phyloP scores from a whole-genome alignment of 2,888 invertebrate species.

The Patella depressa region DNA sequence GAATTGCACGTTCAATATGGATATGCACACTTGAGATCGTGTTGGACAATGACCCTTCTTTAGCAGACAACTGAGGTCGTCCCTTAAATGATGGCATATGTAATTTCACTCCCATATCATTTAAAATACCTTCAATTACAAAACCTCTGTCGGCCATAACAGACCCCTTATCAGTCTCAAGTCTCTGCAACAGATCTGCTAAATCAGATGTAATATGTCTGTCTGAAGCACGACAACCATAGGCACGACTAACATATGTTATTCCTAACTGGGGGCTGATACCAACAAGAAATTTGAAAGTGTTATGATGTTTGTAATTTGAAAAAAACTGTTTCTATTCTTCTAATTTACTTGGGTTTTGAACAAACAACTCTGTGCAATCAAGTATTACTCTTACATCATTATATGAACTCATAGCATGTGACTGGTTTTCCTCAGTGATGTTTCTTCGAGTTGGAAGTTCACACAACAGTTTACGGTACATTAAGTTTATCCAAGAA shows the following conservation, averaged over 20 bases:
- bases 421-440: conserved; percentile 16
- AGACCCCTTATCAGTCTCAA: conserved; percentile 20
- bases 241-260: conserved; percentile 30
- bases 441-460: conserved; percentile 17
- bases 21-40: conserved; percentile 25
- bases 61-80: conserved; percentile 19
- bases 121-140: conserved; percentile 17
- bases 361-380: conserved; percentile 27
- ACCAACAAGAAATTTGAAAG: conserved; percentile 32
- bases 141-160: conserved; percentile 35
- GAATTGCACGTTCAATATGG: conserved; percentile 30
- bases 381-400: conserved; percentile 27
- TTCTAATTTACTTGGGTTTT: conserved; percentile 24
- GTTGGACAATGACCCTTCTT: conserved; percentile 21
- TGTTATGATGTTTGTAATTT: conserved; percentile 31
- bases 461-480: conserved; percentile 20
- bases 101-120: conserved; percentile 27
- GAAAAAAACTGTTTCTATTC: conserved; percentile 26
- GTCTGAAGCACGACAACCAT: conserved; percentile 32
- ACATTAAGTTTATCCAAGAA: conserved; percentile 25
- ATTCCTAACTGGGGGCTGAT: conserved; percentile 31
- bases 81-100: conserved; percentile 33
- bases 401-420: conserved; percentile 13
- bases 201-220: too few species aligned
- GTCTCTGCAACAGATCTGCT: too few species aligned